Base-by-base conservation (phyloP, 2,797 vertebrate genomes). In the Lacerta viridis region DNA sequence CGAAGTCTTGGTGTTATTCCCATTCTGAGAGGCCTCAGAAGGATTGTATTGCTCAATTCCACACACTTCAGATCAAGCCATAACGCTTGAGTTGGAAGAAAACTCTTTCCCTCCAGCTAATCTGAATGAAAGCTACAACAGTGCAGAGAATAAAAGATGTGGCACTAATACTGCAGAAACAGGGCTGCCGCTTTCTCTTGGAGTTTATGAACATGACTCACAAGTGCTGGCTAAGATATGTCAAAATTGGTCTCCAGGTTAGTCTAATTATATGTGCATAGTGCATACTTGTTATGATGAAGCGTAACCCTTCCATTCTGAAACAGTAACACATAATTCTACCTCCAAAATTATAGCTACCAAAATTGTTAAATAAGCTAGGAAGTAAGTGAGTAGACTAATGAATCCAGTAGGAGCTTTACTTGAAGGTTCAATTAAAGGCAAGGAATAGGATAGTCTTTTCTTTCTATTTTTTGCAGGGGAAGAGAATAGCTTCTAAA, bases 101-200 rank as follows among this genome's bases (percentile, higher is more conserved):
- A 80, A 69, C 74, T 88, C 29, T 89, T 89, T 89, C 36, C 64
- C 55, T 91, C 36, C 64, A 68, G 86, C 18, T 68, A 29, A 79
- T 87, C 17, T 74, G 3, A 36, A 55, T 83, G 91, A 83, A 5
- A 69, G 69, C 5, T 0, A 1, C 13, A 5, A 41, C 66, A 29
- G 46, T 75, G 83, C 27, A 15, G 18, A 81, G 29, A 46, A 0
- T 20, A 4, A 0, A 18, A 1, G 64, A 55, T 7, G 50, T 84
- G 46, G 25, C 75, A 15, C 41, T 74, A 87, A 74, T 72, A 64
- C 10, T 64, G 36, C 5, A 3, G 15, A n/a, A 0, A 18, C 2
- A 4, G 29, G 64, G 23, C n/a, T 81, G 77, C 1, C 25, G 13
- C 20, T 61, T 0, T 25, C 79, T 72, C 36, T n/a, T 39, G 20